Base-by-base conservation (phyloP, 2,113 vertebrate species). In the Nibea albiflora region DNA sequence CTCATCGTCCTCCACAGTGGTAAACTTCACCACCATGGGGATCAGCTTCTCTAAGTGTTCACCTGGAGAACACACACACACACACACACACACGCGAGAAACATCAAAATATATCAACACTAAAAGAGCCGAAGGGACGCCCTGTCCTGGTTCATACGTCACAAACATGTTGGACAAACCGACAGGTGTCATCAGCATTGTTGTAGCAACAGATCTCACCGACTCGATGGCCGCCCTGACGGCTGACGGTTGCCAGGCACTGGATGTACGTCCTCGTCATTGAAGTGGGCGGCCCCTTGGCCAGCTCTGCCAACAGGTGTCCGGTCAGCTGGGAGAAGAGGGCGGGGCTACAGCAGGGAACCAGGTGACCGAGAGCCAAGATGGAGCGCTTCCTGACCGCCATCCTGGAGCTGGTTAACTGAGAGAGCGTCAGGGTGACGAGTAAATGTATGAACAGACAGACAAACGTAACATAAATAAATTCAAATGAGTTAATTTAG, bases 301-400 rank as follows among this genome's bases (percentile, higher is more conserved):
- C 83, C 57, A 97, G 88, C 89, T 96, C 96, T 0, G 91, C 86
- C 76, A 98, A 81, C 71, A 99, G 95, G 78, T 98, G 96, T 67
- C 97, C 96, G 0, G 94, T 96, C 31, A 99, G 97, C 90, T 98
- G 96, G 0, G 94, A 94, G 91, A 99, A 98, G 87, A 99, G 95
- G 81, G 89, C 94, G 10, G 94, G 86, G 17, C 93, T 98, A 93
- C 98, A 98, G 85, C 96, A 95, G 57, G 97, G 92, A 50, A 98
- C 97, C 88, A 99, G 95, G 81, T 98, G 96, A 31, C 98, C 96
- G 2, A 98, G 93, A 0, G 97, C 97, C 72, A 96, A 93, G 50
- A 98, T 97, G 22, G 96, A 96, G 28, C 98, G 95, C 89, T 99
- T 99, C 58, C 98, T 96, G 3, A 99, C 96, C 0, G 98, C 98